These are phyloP conservation scores for Lapara coniferarum DNA, from an alignment of 2,888 invertebrate genomes.

Conservation along the genomic window DNA sequence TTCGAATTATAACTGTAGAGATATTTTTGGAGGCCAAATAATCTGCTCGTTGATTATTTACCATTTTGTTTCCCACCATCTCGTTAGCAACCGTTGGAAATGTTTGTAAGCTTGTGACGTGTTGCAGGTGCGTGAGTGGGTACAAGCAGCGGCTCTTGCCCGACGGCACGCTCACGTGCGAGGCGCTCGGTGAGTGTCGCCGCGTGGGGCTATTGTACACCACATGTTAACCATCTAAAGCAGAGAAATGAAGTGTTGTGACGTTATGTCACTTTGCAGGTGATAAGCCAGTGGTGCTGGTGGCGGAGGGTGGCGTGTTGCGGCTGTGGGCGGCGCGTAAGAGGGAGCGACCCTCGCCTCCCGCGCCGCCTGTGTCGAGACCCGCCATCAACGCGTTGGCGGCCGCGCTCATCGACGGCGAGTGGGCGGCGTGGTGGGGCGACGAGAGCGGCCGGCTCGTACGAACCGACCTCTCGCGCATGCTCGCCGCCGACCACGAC, in stretches of 20 bases:
- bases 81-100: no score
- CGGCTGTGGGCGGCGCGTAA: constrained; percentile 86
- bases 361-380: constrained; percentile 14
- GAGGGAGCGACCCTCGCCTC: constrained; percentile 54
- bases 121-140: constrained; percentile 86
- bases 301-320: constrained; percentile 85
- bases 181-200: constrained; percentile 73
- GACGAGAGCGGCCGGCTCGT: constrained; percentile 53
- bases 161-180: constrained; percentile 71
- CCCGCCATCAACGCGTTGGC: constrained; percentile 48
- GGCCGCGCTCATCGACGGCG: constrained; percentile 51
- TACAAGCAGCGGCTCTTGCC: constrained; percentile 80
- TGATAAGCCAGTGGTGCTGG: constrained; percentile 84
- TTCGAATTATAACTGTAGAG: no score
- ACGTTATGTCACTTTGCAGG: constrained; percentile 59
- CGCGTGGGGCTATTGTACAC: no score
- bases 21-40: no score
- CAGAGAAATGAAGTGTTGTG: constrained; percentile 26
- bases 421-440: constrained; percentile 71
- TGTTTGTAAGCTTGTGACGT: not conserved
- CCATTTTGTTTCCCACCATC: not conserved
- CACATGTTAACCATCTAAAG: no score
- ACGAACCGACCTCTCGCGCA: constrained; percentile 40
- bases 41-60: no score
- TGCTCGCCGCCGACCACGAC: constrained; percentile 30